These are phyloP conservation scores for Chloebia gouldiae DNA, from an alignment of 2,113 vertebrate species.

Conservation along the genomic window DNA sequence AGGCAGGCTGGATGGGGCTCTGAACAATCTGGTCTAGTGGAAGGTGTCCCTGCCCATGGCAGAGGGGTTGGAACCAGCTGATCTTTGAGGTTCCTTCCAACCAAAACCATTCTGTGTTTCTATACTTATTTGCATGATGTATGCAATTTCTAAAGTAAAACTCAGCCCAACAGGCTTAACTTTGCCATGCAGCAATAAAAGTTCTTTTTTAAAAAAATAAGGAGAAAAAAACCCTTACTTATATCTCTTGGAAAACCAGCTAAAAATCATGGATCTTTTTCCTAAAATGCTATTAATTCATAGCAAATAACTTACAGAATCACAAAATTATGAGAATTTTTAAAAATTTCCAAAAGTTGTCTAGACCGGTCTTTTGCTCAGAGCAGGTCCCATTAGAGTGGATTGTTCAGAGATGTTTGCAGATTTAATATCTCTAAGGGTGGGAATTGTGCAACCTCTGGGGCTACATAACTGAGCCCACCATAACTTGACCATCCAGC, in stretches of 20 bases:
- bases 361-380: neutral
- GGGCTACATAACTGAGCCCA: neutral
- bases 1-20: too few relatives aligned
- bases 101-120: neutral
- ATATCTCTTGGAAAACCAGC: neutral
- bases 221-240: rapidly evolving
- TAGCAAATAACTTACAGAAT: neutral
- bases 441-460: neutral
- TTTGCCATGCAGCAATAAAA: neutral
- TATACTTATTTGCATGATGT: neutral
- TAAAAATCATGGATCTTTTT: neutral
- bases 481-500: neutral
- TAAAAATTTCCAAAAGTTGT: neutral
- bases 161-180: neutral
- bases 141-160: neutral
- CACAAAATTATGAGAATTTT: neutral
- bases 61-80: neutral
- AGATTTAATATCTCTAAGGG: neutral
- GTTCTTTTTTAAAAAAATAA: too few relatives aligned
- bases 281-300: neutral
- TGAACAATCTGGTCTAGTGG: neutral
- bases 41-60: neutral
- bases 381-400: neutral
- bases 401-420: neutral
- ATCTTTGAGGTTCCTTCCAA: neutral